Base-by-base conservation (phyloP, 2,888 invertebrate genomes). In the Rhagium mordax region DNA sequence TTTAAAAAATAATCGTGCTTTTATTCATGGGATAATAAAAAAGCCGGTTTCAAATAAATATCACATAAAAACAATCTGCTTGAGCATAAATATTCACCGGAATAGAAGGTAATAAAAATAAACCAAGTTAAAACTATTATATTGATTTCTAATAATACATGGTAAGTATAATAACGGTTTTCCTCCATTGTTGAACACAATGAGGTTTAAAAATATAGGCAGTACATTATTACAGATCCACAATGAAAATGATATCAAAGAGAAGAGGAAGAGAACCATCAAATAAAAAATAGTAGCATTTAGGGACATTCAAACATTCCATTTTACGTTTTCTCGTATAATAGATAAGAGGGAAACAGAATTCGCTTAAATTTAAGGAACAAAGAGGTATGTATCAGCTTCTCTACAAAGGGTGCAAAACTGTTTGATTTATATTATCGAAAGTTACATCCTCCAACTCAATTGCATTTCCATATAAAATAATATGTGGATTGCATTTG, bases 281-380 rank as follows among this genome's bases (percentile, higher is more conserved):
- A 64, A 64, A 64, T 64, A 64, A 64, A 51, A 64, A 64, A 64
- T 64, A 27, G 64, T 64, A 51, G 64, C 64, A 51, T 64, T 64
- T 64, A 51, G 64, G 48, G 64, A 51, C 49, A 47, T 51, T 64
- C 64, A 49, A 51, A 51, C 64, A 49, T 27, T 64, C 55, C 55
- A 27, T 57, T 57, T 57, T 57, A 57, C 55, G 55, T 57, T 24
- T 24, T 57, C 55, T 15, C 15, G 55, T 27, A 27, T 27, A 57
- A 57, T 57, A 57, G 55, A 57, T 57, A 57, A 57, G 41, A 41
- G 41, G 41, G 55, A 27, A 27, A 27, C 55, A n/a, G 27, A 57
- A 57, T 57, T 57, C 27, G 41, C n/a, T 41, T 41, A 41, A 41
- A 41, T 27, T 24, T 24, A n/a, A 57, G 55, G 55, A 27, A 27